Evolutionary conservation across 2,113 vertebrate genomes (phyloP), one percentile per base, ranked within the genome.

Genomic region (Limanda limanda): DNA sequence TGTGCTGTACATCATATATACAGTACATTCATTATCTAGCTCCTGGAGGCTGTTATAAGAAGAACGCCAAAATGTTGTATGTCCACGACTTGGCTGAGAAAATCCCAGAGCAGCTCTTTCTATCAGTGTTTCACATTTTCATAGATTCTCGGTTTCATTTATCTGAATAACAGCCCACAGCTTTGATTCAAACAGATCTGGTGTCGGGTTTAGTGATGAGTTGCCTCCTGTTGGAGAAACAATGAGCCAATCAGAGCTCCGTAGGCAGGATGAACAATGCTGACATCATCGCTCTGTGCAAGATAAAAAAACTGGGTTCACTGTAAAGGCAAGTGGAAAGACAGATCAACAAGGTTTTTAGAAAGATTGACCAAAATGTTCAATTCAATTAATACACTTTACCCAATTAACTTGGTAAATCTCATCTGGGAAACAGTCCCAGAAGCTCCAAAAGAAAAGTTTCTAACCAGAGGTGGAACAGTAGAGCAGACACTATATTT

Each of bases 61-160:
- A 77, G 48, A 40, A 11, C 12, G 51, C 7, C 21, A 47, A 20
- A 1, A 67, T 35, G 15, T 60, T 62, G 25, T 35, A n/a, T 59
- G 52, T 10, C n/a, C 52, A 57, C 24, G 17, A 21, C 10, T 21
- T 20, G 21, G 31, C 31, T 1, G 6, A 31, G 31, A 31, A 31
- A 31, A 31, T 31, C 31, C 31, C 6, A 31, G 31, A 54, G 54
- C 9, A 56, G 54, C 54, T 31, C 25, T 27, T 27, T 18, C 47
- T 66, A 62, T 66, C 37, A 27, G 7, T 17, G 58, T 54, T 73
- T 31, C 40, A 58, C 64, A 52, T 78, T 71, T 78, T 1, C 12
- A 70, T 37, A 17, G 48, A 61, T 56, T 61, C 47, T 20, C 17
- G 17, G 47, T 51, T 13, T 21, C 40, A 31, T 11, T 68, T 65